phyloP scores from a whole-genome alignment of 2,888 invertebrate genomes.

The Eilema caniola region DNA sequence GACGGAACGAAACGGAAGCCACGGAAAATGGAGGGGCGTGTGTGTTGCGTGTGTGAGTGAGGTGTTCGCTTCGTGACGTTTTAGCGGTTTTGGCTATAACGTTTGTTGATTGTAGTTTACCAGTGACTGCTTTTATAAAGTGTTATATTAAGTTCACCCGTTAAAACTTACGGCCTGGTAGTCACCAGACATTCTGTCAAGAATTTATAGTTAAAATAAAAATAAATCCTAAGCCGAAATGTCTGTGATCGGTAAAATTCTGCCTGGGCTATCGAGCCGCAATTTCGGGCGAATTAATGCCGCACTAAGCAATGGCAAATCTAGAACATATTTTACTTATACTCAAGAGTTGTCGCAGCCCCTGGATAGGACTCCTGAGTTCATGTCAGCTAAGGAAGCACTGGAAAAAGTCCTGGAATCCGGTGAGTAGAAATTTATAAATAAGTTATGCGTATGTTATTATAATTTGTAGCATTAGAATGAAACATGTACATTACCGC shows the following conservation, averaged over 20 bases:
- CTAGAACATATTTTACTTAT: constrained; percentile 91
- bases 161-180: background rate
- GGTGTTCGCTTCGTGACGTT: background rate
- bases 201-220: background rate
- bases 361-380: constrained; percentile 90
- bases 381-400: constrained; percentile 91
- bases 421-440: constrained; percentile 86
- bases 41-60: background rate
- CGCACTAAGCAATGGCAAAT: constrained; percentile 66
- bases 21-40: background rate
- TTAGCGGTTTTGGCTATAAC: background rate
- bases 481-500: background rate
- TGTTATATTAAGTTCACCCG: background rate
- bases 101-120: constrained; percentile 7
- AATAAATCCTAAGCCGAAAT: constrained; percentile 48
- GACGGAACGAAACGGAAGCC: background rate
- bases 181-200: background rate
- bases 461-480: background rate
- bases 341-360: constrained; percentile 94
- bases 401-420: constrained; percentile 92
- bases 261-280: constrained; percentile 69
- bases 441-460: background rate
- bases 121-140: background rate
- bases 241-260: constrained; percentile 77
- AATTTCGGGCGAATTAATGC: constrained; percentile 72